Percentiles rank a stretch among this genome's conserved stretches.
Evolutionary conservation across 2,888 invertebrate species (phyloP).

Genomic region (Thysanoteuthis rhombus): DNA sequence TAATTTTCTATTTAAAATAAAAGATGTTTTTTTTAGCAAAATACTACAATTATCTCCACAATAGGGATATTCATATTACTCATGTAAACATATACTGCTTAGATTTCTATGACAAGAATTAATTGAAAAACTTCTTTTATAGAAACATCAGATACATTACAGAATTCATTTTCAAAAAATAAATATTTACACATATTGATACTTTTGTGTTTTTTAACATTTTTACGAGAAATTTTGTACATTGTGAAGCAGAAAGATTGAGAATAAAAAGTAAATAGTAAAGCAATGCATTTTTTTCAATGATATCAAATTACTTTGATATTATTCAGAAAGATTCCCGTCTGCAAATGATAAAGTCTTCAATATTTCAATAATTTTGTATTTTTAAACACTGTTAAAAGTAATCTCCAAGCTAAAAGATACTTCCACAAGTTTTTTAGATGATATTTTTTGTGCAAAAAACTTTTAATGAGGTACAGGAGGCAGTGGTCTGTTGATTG

Average conservation of each 20-base stretch:
- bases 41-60: neutral
- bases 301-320: neutral
- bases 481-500: neutral
- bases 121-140: neutral
- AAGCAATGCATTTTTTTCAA: neutral
- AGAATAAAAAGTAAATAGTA: neutral
- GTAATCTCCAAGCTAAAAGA: neutral
- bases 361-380: neutral
- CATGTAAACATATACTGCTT: too few species aligned
- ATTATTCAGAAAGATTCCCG: neutral
- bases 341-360: neutral
- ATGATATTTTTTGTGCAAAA: neutral
- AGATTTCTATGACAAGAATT: neutral
- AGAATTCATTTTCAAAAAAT: neutral
- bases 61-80: too few species aligned
- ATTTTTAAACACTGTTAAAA: neutral
- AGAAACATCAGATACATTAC: neutral
- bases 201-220: neutral
- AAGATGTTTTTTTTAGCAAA: too few species aligned
- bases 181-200: too few species aligned
- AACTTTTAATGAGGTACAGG: neutral
- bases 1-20: neutral
- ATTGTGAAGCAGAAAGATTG: too few species aligned
- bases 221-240: neutral
- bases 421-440: neutral